Percentiles rank a stretch among this genome's conserved stretches.
Evolutionary conservation across 2,888 invertebrate genomes (phyloP).

Genomic region (Petrophora chlorosata): DNA sequence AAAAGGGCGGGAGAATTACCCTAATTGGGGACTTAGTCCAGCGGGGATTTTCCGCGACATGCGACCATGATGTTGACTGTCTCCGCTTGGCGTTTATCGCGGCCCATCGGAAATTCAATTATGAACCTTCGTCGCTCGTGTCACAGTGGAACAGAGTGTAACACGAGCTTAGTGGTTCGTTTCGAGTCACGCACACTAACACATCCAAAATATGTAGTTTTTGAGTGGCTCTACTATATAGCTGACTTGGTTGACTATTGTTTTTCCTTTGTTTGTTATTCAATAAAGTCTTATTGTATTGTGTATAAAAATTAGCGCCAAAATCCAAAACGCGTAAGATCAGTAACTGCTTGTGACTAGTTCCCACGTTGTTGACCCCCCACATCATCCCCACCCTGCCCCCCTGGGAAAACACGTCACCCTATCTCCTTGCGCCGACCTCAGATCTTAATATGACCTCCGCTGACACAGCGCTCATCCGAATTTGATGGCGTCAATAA

Average conservation of each 20-base stretch:
- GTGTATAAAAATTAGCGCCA: neutral
- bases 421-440: constrained; percentile 35
- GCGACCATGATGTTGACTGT: constrained; percentile 56
- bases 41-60: constrained; percentile 53
- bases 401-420: constrained; percentile 42
- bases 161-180: neutral
- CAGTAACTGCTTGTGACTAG: constrained; percentile 3
- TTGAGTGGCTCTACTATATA: too few species aligned
- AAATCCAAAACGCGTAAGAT: constrained; percentile 4
- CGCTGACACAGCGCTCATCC: constrained; percentile 33
- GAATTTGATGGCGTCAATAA: constrained; percentile 36
- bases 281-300: too few species aligned
- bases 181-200: too few species aligned
- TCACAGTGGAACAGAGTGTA: constrained; percentile 10
- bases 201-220: too few species aligned
- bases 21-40: constrained; percentile 60
- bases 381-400: constrained; percentile 27
- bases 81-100: constrained; percentile 59
- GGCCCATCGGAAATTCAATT: constrained; percentile 68
- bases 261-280: too few species aligned
- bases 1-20: constrained; percentile 55
- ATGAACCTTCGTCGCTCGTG: constrained; percentile 51
- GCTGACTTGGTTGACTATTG: too few species aligned
- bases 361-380: constrained; percentile 39
- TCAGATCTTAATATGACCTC: constrained; percentile 42